Evolutionary conservation across 2,113 vertebrate genomes (phyloP).

Genomic region (Arenaria interpres): DNA sequence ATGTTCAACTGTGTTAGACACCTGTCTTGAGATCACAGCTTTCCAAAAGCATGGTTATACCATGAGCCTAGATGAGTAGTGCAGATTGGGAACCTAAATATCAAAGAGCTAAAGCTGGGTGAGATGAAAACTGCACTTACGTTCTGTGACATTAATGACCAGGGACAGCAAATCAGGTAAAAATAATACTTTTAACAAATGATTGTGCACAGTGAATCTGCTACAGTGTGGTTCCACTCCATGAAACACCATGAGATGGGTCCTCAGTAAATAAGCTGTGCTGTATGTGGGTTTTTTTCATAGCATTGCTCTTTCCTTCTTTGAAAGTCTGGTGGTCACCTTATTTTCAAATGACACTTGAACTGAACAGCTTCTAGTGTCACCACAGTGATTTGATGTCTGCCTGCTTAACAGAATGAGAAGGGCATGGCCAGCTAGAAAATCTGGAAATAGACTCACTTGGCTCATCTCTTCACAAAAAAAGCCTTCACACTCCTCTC

Average conservation of each 20-base stretch:
- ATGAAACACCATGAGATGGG: neutral
- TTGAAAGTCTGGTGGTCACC: neutral
- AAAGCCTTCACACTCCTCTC: neutral
- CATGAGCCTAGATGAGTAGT: neutral
- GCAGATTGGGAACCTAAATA: neutral
- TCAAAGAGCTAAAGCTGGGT: fast-evolving
- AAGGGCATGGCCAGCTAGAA: neutral
- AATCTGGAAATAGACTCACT: neutral
- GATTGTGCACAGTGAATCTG: neutral
- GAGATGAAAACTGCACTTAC: neutral
- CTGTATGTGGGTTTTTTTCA: neutral
- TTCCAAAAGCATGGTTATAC: neutral
- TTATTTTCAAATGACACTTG: neutral
- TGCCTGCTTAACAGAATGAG: neutral
- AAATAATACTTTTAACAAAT: neutral
- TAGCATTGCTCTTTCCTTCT: neutral
- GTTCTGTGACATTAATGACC: neutral
- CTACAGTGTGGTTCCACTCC: neutral
- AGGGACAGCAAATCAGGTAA: neutral
- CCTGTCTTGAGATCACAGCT: neutral
- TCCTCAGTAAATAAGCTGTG: neutral
- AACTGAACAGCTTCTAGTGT: neutral
- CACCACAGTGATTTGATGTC: neutral
- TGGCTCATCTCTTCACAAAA: neutral
- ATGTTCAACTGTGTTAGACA: neutral